Percentiles rank a stretch among this genome's conserved stretches.
Evolutionary conservation across 2,888 invertebrate genomes (phyloP).

Genomic region (Ctenicera cuprea): DNA sequence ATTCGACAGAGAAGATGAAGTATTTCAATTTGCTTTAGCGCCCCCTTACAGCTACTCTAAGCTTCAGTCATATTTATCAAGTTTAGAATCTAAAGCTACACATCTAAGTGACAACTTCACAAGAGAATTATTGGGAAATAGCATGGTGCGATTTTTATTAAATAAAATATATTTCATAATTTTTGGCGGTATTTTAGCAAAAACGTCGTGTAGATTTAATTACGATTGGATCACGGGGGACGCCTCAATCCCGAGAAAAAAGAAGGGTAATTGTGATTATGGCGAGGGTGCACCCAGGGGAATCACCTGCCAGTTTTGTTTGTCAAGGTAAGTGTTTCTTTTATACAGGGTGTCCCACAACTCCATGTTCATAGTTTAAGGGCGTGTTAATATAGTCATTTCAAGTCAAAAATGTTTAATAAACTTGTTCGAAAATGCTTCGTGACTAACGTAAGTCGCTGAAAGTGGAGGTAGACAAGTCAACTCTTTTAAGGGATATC

Average conservation of each 20-base stretch:
- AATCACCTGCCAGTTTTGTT: slow-evolving; percentile 94
- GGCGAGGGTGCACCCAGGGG: slow-evolving; percentile 94
- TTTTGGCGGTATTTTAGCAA: slow-evolving; percentile 79
- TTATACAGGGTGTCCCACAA: background rate
- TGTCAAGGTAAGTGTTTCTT: slow-evolving; percentile 83
- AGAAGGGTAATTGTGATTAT: slow-evolving; percentile 90
- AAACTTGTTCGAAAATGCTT: too few species aligned
- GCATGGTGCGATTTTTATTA: slow-evolving; percentile 73
- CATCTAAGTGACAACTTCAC: slow-evolving; percentile 77
- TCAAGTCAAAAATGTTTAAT: too few species aligned
- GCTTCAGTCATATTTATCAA: slow-evolving; percentile 88
- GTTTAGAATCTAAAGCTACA: slow-evolving; percentile 79
- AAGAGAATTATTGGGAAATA: slow-evolving; percentile 82
- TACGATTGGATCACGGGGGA: slow-evolving; percentile 81
- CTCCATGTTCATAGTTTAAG: too few species aligned
- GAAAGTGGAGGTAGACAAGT: too few species aligned
- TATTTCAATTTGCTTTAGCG: slow-evolving; percentile 95
- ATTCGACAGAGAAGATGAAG: slow-evolving; percentile 95
- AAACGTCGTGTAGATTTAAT: slow-evolving; percentile 92
- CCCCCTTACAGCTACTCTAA: slow-evolving; percentile 97
- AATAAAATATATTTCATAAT: background rate
- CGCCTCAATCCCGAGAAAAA: slow-evolving; percentile 72
- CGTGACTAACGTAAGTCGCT: too few species aligned
- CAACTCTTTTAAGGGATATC: too few species aligned
- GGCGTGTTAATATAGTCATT: too few species aligned